These are phyloP conservation scores for Thamnaconus septentrionalis DNA, from an alignment of 2,113 vertebrate genomes.

Conservation along the genomic window DNA sequence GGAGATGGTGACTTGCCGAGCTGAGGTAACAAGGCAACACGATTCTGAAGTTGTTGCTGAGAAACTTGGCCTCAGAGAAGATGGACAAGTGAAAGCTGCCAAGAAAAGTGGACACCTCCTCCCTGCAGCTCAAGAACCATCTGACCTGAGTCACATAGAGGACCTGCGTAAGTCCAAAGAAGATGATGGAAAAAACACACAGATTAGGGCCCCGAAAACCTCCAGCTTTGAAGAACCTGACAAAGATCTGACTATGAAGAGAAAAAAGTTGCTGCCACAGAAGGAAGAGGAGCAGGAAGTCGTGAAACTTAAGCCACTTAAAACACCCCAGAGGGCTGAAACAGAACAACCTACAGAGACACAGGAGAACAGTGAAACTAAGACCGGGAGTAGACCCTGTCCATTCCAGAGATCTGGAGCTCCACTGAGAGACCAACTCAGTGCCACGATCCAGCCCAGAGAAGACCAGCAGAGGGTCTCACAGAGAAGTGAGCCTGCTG, in stretches of 20 bases:
- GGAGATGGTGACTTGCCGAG: constrained; percentile 47
- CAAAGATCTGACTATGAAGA: constrained; percentile 42
- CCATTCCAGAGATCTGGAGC: constrained; percentile 28
- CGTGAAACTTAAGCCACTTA: constrained; percentile 62
- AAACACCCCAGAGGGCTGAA: constrained; percentile 46
- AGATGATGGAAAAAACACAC: constrained; percentile 43
- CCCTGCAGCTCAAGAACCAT: constrained; percentile 13
- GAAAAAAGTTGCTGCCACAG: constrained; percentile 56
- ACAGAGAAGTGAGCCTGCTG: constrained; percentile 12
- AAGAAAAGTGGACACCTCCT: constrained; percentile 40
- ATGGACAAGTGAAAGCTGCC: constrained; percentile 26
- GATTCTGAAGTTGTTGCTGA: constrained; percentile 42
- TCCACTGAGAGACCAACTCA: constrained; percentile 28
- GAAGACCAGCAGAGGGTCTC: constrained; percentile 2
- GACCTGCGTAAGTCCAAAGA: constrained; percentile 15
- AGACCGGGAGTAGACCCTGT: constrained; percentile 13
- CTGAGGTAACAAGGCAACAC: constrained; percentile 25
- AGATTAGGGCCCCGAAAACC: constrained; percentile 48
- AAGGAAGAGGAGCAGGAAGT: constrained; percentile 47
- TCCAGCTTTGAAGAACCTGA: constrained; percentile 38
- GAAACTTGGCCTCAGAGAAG: constrained; percentile 34
- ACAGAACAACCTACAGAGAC: constrained; percentile 19
- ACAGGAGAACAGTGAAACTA: constrained; percentile 26
- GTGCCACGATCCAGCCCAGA: constrained; percentile 8
- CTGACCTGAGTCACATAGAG: constrained; percentile 22